These are phyloP conservation scores for Melieria crassipennis DNA, from an alignment of 2,888 invertebrate species.

Conservation along the genomic window DNA sequence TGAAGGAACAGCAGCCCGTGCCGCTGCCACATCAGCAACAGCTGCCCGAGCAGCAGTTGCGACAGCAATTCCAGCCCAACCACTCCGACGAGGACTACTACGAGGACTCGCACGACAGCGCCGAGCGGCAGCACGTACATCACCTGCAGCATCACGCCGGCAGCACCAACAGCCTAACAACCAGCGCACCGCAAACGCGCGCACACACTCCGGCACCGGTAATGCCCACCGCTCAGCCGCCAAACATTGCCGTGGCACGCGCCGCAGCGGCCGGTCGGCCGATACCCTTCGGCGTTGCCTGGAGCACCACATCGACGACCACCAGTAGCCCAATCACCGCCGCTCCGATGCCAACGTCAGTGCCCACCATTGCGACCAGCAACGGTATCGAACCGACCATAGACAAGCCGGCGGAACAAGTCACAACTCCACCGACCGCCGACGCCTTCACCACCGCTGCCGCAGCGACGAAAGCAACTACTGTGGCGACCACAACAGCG, in stretches of 20 bases:
- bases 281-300: constrained; percentile 7
- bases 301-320: background rate
- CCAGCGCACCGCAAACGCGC: constrained; percentile 26
- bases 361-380: constrained; percentile 33
- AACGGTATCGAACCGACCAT: constrained; percentile 31
- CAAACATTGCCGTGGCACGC: constrained; percentile 13
- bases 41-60: constrained; percentile 21
- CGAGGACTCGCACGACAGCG: constrained; percentile 49
- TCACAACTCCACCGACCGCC: constrained; percentile 13
- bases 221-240: constrained; percentile 22
- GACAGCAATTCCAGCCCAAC: constrained; percentile 44
- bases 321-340: constrained; percentile 14
- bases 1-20: constrained; percentile 29
- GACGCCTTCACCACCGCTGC: constrained; percentile 13
- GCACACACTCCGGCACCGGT: constrained; percentile 17
- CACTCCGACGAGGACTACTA: constrained; percentile 58
- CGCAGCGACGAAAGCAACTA: constrained; percentile 29
- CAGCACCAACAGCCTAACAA: constrained; percentile 25
- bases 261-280: constrained; percentile 16
- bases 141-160: constrained; percentile 7
- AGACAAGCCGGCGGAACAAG: constrained; percentile 7
- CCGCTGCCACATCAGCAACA: constrained; percentile 32
- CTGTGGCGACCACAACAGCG: constrained; percentile 28
- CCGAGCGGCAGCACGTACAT: constrained; percentile 31
- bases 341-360: background rate